Conservation (phyloP, 2,797 vertebrate species). For the Rhynchonycteris naso region DNA sequence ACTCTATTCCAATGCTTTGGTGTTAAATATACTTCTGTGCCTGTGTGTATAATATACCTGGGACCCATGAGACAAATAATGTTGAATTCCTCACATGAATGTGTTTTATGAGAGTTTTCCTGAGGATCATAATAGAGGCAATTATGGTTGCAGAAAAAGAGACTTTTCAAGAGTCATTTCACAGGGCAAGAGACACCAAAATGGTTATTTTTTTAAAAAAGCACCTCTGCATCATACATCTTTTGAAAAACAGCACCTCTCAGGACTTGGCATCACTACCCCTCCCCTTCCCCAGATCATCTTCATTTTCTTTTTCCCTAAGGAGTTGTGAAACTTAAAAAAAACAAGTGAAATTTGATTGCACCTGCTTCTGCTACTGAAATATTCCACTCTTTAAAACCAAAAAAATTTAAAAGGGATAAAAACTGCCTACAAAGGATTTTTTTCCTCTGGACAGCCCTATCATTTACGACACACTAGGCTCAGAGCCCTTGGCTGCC, state of each 20-base stretch:
- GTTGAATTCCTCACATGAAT: constrained; percentile 55
- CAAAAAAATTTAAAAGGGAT: constrained; percentile 33
- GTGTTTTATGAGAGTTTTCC: constrained; percentile 69
- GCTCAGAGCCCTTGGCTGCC: constrained; percentile 41
- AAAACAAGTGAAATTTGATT: constrained; percentile 70
- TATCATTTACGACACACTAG: neutral
- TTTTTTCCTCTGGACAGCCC: constrained; percentile 19
- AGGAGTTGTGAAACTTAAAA: constrained; percentile 55
- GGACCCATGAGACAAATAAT: constrained; percentile 62
- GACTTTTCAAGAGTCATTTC: constrained; percentile 61
- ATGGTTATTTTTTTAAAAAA: constrained; percentile 23
- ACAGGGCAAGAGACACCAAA: constrained; percentile 30
- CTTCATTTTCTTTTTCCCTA: constrained; percentile 45
- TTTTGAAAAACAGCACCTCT: neutral
- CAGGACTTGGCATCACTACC: neutral
- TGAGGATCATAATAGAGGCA: constrained; percentile 57
- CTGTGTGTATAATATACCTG: neutral
- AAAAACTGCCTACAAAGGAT: constrained; percentile 25
- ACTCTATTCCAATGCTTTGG: neutral
- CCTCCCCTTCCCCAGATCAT: neutral
- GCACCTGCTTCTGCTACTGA: constrained; percentile 67
- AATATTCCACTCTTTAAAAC: constrained; percentile 69
- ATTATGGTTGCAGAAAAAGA: constrained; percentile 58
- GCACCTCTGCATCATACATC: neutral
- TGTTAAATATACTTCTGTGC: neutral